These are phyloP conservation scores for Patiria miniata DNA, from an alignment of 35 echinoderm and acorn worm species.

Conservation along the genomic window DNA sequence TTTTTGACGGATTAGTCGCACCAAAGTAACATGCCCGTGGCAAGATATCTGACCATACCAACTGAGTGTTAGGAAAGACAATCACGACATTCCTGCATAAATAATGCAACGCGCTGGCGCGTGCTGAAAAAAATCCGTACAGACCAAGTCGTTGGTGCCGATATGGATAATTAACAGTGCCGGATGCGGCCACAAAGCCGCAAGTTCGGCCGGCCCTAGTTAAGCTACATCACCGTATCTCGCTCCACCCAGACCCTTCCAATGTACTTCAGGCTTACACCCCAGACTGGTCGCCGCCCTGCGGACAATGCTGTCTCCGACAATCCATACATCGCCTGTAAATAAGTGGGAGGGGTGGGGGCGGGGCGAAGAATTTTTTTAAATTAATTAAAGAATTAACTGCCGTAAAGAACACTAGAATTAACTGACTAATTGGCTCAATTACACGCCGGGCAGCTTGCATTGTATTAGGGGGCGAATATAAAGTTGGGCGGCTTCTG, in stretches of 20 bases:
- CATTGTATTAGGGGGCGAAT: neutral
- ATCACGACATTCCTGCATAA: neutral
- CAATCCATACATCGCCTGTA: neutral
- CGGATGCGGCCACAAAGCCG: neutral
- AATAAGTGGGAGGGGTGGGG: neutral
- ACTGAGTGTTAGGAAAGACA: neutral
- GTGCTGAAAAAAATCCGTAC: neutral
- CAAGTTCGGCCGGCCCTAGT: neutral
- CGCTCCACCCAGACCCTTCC: neutral
- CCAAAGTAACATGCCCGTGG: too few species aligned
- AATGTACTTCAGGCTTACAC: neutral
- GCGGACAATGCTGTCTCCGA: neutral
- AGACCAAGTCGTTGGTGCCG: neutral
- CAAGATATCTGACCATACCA: too few species aligned
- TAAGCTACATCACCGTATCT: neutral
- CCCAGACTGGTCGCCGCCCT: neutral
- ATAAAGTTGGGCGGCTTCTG: neutral
- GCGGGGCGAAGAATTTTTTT: neutral
- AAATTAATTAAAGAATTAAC: neutral
- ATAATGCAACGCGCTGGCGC: constrained; percentile 6
- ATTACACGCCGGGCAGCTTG: neutral
- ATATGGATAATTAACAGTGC: neutral
- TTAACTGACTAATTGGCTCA: neutral
- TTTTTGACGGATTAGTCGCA: neutral
- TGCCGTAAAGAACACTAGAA: neutral